phyloP scores from a whole-genome alignment of 1,140 invertebrate genomes.

The Elysia chlorotica region DNA sequence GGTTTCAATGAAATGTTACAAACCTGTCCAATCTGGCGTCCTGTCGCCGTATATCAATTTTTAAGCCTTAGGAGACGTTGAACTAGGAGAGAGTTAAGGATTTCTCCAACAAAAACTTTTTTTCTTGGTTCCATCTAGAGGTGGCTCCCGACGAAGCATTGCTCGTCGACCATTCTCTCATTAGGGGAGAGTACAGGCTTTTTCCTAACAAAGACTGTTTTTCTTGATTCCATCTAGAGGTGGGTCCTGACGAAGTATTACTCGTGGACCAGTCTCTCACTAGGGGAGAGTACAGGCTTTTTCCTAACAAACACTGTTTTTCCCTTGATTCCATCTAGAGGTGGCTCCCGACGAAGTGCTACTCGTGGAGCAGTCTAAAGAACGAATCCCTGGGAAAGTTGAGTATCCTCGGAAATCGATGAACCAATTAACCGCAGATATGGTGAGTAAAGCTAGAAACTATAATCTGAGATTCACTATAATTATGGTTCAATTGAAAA shows the following conservation, averaged over 20 bases:
- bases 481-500: too few relatives aligned
- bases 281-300: not conserved
- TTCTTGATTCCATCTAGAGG: not conserved
- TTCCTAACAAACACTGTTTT: not conserved
- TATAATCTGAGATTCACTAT: too few relatives aligned
- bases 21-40: too few relatives aligned
- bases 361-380: not conserved
- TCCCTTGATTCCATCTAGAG: not conserved
- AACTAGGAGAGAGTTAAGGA: too few relatives aligned
- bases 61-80: too few relatives aligned
- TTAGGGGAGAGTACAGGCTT: too few relatives aligned
- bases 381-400: not conserved
- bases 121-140: not conserved
- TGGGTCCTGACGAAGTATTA: not conserved
- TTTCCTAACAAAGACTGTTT: not conserved
- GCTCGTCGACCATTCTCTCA: not conserved
- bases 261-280: not conserved
- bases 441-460: too few relatives aligned
- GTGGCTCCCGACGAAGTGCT: not conserved
- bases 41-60: too few relatives aligned
- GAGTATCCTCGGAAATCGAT: constrained; percentile 13
- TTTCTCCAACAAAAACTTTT: not conserved
- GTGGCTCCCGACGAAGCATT: not conserved
- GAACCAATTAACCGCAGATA: constrained; percentile 2
- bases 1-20: too few relatives aligned